Conservation (phyloP, 2,797 vertebrate species). For the Parotocinclus haroldoi region DNA sequence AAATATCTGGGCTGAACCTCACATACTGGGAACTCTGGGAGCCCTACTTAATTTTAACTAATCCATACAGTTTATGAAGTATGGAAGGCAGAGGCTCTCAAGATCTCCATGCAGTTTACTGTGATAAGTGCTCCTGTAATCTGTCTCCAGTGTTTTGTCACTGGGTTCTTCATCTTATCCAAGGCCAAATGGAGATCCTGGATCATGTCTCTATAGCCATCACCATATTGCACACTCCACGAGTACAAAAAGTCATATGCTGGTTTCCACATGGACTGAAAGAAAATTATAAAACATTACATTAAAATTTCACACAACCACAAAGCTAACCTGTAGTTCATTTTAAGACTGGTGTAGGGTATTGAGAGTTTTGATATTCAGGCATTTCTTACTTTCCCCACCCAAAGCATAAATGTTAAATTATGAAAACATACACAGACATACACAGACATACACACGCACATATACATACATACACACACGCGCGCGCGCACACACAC, state of each 20-base stretch:
- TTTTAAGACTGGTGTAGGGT: too few relatives aligned
- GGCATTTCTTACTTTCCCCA: too few relatives aligned
- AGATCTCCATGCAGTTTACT: conserved; percentile 85
- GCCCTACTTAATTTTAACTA: too few relatives aligned
- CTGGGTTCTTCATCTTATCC: conserved; percentile 94
- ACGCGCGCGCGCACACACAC: too few relatives aligned
- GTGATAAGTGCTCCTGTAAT: conserved; percentile 88
- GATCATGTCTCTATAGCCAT: conserved; percentile 85
- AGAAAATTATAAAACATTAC: conserved; percentile 17
- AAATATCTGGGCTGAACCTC: too few relatives aligned
- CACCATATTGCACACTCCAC: conserved; percentile 86
- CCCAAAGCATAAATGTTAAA: too few relatives aligned
- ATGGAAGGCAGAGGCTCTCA: conserved; percentile 75
- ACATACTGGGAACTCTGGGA: too few relatives aligned
- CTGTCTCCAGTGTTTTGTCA: conserved; percentile 90
- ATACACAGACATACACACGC: too few relatives aligned
- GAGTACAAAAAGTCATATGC: conserved; percentile 94
- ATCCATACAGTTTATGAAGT: conserved; percentile 43
- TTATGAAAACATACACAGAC: too few relatives aligned
- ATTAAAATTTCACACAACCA: neutral
- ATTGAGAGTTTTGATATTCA: too few relatives aligned
- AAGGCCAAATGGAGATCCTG: conserved; percentile 89
- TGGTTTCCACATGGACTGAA: conserved; percentile 96
- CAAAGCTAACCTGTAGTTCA: neutral
- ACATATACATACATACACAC: too few relatives aligned